A percentile compares a stretch with the other conserved stretches of the same genome.
Evolutionary conservation across 2,113 vertebrate species (phyloP).

Genomic region (Calidris pygmaea): DNA sequence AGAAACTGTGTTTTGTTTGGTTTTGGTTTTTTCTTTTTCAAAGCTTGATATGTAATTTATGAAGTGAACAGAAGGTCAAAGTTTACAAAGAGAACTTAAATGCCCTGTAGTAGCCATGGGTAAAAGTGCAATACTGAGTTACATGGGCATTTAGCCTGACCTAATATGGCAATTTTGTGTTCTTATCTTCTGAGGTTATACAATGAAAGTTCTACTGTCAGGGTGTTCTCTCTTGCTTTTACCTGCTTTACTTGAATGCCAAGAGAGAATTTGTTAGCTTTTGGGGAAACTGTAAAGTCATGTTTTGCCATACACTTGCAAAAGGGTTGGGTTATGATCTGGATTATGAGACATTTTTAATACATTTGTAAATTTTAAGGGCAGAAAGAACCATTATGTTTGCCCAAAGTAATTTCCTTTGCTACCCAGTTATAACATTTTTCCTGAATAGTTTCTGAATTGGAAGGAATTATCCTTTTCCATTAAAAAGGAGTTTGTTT

Average conservation of each 20-base stretch:
- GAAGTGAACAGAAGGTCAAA: conserved; percentile 22
- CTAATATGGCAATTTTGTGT: background rate
- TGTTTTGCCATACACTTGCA: background rate
- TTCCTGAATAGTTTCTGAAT: background rate
- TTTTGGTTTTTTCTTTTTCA: background rate
- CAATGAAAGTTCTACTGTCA: background rate
- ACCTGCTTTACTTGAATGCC: background rate
- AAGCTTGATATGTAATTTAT: conserved; percentile 22
- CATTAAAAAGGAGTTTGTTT: background rate
- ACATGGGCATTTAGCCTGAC: background rate
- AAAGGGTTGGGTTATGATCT: background rate
- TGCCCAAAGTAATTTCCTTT: background rate
- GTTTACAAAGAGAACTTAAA: conserved; percentile 15
- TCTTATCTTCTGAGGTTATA: background rate
- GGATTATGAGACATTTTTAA: background rate
- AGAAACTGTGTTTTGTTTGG: background rate
- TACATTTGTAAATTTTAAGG: background rate
- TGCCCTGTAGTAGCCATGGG: background rate
- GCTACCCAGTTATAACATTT: background rate
- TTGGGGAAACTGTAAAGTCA: background rate
- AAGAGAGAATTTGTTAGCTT: background rate
- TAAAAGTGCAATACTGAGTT: background rate
- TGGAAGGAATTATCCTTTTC: background rate
- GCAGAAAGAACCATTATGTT: background rate
- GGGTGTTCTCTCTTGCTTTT: background rate